Evolutionary conservation across 1,140 invertebrate genomes (phyloP).

Genomic region (Kradibia gibbosae): DNA sequence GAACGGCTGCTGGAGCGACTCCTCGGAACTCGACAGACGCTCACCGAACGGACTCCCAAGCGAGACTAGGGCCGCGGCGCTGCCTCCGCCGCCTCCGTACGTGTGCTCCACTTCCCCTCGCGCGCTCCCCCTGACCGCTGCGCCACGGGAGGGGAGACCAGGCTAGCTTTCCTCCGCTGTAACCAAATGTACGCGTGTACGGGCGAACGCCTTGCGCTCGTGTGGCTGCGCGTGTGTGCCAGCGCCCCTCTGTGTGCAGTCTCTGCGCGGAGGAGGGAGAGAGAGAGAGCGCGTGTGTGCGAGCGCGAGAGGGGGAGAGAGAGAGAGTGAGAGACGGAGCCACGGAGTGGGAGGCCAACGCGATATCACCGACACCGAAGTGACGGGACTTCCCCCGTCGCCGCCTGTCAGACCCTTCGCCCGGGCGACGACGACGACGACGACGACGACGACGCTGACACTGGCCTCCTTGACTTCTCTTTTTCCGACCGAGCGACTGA

Average conservation of each 20-base stretch:
- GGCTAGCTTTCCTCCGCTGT: not conserved
- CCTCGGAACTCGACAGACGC: not conserved
- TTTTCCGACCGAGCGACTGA: not conserved
- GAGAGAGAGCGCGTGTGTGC: too few species aligned
- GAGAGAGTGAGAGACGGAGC: too few species aligned
- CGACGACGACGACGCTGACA: not conserved
- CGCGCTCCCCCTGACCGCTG: not conserved
- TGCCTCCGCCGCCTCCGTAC: conserved; percentile 36
- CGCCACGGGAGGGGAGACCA: not conserved
- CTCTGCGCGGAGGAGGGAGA: too few species aligned
- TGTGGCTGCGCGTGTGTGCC: not conserved
- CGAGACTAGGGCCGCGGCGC: conserved; percentile 55
- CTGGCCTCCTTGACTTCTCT: not conserved
- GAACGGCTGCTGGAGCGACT: not conserved
- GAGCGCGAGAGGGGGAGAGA: too few species aligned
- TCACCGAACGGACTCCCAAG: conserved; percentile 58
- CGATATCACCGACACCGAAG: conserved; percentile 11
- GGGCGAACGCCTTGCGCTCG: too few species aligned
- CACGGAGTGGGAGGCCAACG: not conserved
- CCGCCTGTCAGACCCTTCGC: not conserved
- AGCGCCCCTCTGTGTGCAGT: not conserved
- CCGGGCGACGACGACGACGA: not conserved
- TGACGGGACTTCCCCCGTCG: not conserved
- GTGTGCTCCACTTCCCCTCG: conserved; percentile 50
- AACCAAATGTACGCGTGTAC: too few species aligned